Evolutionary conservation across 2,797 vertebrate species (phyloP), one percentile per base, ranked within the genome.

Genomic region (Ateles fusciceps): DNA sequence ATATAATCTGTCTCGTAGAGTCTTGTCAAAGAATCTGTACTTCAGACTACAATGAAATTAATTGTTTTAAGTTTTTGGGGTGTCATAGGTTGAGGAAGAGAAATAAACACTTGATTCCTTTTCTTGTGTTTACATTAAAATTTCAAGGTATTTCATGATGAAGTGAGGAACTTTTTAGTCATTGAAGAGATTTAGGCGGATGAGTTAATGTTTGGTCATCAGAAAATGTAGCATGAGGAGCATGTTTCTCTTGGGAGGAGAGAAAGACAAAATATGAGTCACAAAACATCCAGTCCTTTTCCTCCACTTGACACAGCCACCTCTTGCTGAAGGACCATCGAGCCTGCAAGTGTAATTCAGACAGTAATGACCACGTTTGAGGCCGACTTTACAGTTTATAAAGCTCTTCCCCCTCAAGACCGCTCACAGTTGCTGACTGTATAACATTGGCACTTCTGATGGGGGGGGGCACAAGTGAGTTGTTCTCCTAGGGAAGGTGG

Each of bases 161-260:
- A 91, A 80, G 71, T 3, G 4, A 95, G 96, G 78, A 85, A 92
- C 26, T 33, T 97, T 93, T 96, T 97, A 95, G 96, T 96, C 85
- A 97, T 44, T 15, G 91, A 89, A 95, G 86, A 89, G 83, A 91
- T 61, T 91, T 89, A 96, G 80, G 92, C 11, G 6, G 91, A 91
- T 97, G 93, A 98, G 88, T 97, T 97, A 94, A 95, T 96, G 96
- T 97, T 97, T 94, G 94, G 94, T 97, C 97, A 97, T 96, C 75
- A 94, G 74, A 95, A 97, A 96, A 86, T 91, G 93, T 80, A 52
- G 64, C 74, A 78, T 95, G 85, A 92, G 64, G 78, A 87, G 48
- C 57, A 89, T 95, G 72, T 97, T 98, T 97, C 93, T 97, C 55
- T 94, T 95, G 90, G 90, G 92, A 95, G 42, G 84, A 97, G 75